phyloP scores from a whole-genome alignment of 2,888 invertebrate genomes.

The Emmelina monodactyla region DNA sequence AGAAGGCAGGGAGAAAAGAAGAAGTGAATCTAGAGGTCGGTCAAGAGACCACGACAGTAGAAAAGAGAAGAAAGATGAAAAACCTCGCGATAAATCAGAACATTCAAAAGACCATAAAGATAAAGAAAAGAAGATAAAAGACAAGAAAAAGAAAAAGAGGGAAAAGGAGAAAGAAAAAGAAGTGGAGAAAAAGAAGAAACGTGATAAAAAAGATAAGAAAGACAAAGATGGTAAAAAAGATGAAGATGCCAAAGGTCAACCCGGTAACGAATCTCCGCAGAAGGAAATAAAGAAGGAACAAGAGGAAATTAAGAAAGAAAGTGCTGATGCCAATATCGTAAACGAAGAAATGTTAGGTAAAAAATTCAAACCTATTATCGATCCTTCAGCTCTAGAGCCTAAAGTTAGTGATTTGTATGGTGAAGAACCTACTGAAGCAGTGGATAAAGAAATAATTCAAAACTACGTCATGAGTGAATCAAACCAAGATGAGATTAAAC shows the following conservation, averaged over 20 bases:
- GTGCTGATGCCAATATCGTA: slow-evolving; percentile 14
- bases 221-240: slow-evolving; percentile 44
- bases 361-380: slow-evolving; percentile 13
- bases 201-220: slow-evolving; percentile 64
- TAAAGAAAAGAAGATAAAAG: slow-evolving; percentile 61
- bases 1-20: slow-evolving; percentile 45
- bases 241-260: slow-evolving; percentile 28
- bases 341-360: slow-evolving; percentile 17
- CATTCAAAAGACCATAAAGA: slow-evolving; percentile 63
- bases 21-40: slow-evolving; percentile 51
- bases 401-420: slow-evolving; percentile 58
- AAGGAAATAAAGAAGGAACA: neutral
- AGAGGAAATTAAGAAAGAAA: slow-evolving; percentile 16
- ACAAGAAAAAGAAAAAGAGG: slow-evolving; percentile 49
- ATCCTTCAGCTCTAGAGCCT: slow-evolving; percentile 23
- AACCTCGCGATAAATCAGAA: slow-evolving; percentile 48
- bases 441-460: slow-evolving; percentile 66
- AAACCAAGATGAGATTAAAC: too few relatives aligned
- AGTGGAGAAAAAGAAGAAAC: slow-evolving; percentile 56
- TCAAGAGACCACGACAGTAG: slow-evolving; percentile 61
- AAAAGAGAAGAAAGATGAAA: slow-evolving; percentile 62
- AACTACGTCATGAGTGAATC: slow-evolving; percentile 59
- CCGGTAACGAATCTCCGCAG: too few relatives aligned
- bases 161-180: slow-evolving; percentile 56
- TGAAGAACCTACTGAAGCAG: slow-evolving; percentile 58